Evolutionary conservation across 2,888 invertebrate genomes (phyloP), one percentile per base, ranked within the genome.

Genomic region (Lissocephala sabroskyi): DNA sequence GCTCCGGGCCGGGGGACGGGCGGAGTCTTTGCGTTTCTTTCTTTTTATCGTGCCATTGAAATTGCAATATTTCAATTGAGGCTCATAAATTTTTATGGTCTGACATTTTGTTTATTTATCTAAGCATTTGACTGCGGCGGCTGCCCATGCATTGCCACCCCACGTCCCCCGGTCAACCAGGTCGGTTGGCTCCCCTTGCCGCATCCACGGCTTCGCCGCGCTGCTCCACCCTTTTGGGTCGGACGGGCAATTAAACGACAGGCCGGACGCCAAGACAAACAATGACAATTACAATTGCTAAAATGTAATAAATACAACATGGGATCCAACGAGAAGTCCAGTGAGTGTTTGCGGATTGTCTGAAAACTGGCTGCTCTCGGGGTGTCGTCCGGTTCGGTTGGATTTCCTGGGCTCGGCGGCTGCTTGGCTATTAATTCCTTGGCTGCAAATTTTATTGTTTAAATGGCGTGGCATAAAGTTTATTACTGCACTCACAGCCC

Each of bases 271-370:
- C 70, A 65, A 65, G 63, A 65, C 71, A 75, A 70, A 70, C 73
- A 77, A 70, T 70, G 75, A 71, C 78, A 77, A 70, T 73, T 74
- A 65, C 75, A 74, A 70, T 75, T 77, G 71, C 78, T 74, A 45
- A 70, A 76, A 52, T 68, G 68, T 68, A 68, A 68, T 68, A 68
- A 68, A 68, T 66, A 65, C 39, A 19, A n/a, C n/a, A n/a, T n/a
- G n/a, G n/a, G n/a, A n/a, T n/a, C n/a, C n/a, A n/a, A n/a, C n/a
- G n/a, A n/a, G n/a, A n/a, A n/a, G n/a, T n/a, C n/a, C n/a, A n/a
- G 17, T 9, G 13, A 18, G 39, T 39, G 30, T 54, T 37, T 56
- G 46, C 57, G 32, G 49, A 39, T 29, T 5, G 26, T 11, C 41
- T 29, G 36, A 29, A 49, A 46, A 46, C 33, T 44, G 14, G 39